Conservation (phyloP, 2,113 vertebrate species). For the Theropithecus gelada region DNA sequence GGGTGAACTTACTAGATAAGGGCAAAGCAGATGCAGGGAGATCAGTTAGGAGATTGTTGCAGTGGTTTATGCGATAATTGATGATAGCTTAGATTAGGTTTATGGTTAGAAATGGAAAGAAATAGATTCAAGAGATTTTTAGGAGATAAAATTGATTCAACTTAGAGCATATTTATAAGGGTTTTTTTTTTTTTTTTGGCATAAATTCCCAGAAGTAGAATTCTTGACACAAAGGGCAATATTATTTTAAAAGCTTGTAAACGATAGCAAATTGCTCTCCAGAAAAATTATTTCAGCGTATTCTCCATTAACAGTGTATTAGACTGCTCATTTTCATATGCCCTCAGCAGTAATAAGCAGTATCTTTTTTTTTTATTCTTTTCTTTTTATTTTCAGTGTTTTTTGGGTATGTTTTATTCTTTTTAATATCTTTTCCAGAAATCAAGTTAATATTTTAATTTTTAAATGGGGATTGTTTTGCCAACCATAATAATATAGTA, state of each 20-base stretch:
- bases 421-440: slow-evolving; percentile 30
- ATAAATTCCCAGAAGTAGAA: not conserved
- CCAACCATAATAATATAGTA: not conserved
- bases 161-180: not conserved
- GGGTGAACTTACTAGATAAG: not conserved
- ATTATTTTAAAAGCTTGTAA: slow-evolving; percentile 49
- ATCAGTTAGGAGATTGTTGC: not conserved
- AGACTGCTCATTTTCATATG: not conserved
- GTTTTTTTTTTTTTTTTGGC: not conserved
- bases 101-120: not conserved
- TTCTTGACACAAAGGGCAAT: not conserved
- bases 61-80: not conserved
- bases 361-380: not conserved
- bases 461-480: slow-evolving; percentile 24
- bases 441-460: slow-evolving; percentile 35
- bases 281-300: slow-evolving; percentile 4
- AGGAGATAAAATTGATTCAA: slow-evolving; percentile 15
- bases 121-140: slow-evolving; percentile 27
- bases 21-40: not conserved
- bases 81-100: not conserved
- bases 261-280: slow-evolving; percentile 36
- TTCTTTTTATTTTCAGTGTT: no score
- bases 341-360: not conserved
- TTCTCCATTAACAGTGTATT: not conserved
- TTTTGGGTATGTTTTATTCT: not conserved